A percentile compares a stretch with the other conserved stretches of the same genome.
Evolutionary conservation across 2,113 vertebrate species (phyloP).

Genomic region (Himantopus leucocephalus): DNA sequence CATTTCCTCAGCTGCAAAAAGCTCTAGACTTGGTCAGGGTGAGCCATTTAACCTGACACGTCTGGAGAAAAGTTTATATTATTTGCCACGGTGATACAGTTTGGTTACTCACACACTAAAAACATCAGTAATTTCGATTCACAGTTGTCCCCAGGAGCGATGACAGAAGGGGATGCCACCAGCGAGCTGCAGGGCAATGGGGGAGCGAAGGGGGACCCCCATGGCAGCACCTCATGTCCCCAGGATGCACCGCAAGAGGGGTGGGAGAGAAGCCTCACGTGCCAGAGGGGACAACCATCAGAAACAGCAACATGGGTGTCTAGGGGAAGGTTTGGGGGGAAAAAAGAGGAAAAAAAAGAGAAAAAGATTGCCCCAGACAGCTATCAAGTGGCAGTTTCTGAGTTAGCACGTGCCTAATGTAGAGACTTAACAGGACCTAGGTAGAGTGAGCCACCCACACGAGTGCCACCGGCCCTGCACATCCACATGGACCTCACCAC

Average conservation of each 20-base stretch:
- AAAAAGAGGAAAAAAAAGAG: too few species aligned
- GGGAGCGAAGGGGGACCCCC: neutral
- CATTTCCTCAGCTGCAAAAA: neutral
- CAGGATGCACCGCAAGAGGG: too few species aligned
- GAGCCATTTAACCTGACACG: neutral
- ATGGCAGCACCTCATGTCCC: neutral
- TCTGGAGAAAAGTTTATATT: neutral
- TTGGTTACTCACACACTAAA: neutral
- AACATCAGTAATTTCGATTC: neutral
- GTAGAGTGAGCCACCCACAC: too few species aligned
- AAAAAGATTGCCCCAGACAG: neutral
- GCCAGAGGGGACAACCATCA: neutral
- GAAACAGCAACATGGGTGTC: neutral
- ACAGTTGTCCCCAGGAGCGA: neutral
- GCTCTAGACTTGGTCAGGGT: neutral
- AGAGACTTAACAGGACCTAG: neutral
- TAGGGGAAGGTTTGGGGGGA: neutral
- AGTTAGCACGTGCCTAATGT: neutral
- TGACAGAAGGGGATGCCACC: neutral
- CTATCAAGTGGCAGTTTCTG: neutral
- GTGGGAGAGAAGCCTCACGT: neutral
- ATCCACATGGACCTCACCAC: neutral
- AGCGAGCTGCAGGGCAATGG: accelerated
- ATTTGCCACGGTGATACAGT: neutral
- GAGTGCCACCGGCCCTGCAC: neutral